phyloP scores from a whole-genome alignment of 2,113 vertebrate genomes.

The Hucho hucho region DNA sequence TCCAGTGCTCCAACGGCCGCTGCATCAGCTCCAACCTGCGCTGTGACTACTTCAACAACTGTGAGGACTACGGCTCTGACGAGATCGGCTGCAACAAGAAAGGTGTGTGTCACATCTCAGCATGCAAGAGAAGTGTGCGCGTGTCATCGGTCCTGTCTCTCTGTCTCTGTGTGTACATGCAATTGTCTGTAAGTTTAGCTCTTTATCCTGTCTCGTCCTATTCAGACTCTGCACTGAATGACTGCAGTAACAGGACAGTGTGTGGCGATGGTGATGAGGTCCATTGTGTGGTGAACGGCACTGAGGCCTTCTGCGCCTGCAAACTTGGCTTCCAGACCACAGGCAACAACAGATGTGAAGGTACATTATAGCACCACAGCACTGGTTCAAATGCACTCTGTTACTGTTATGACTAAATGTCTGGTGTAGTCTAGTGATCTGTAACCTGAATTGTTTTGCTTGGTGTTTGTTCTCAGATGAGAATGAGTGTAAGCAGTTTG shows the following conservation, averaged over 20 bases:
- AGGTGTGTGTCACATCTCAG: conserved; percentile 45
- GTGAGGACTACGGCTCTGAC: conserved; percentile 88
- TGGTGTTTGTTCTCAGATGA: conserved; percentile 73
- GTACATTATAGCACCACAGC: conserved; percentile 56
- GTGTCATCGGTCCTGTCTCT: background rate
- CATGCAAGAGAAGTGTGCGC: background rate
- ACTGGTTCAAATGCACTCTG: background rate
- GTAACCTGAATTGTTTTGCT: background rate
- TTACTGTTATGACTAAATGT: background rate
- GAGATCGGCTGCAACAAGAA: conserved; percentile 77
- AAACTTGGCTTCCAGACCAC: conserved; percentile 85
- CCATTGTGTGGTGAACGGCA: conserved; percentile 78
- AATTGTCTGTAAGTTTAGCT: background rate
- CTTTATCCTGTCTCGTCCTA: background rate
- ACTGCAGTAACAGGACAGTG: conserved; percentile 66
- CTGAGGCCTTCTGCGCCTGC: conserved; percentile 87
- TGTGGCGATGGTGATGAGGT: conserved; percentile 75
- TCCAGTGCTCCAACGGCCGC: conserved; percentile 82
- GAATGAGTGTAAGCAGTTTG: conserved; percentile 89
- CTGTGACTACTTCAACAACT: conserved; percentile 95
- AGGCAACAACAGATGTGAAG: conserved; percentile 83
- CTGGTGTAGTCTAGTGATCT: background rate
- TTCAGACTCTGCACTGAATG: conserved; percentile 58
- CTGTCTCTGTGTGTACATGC: background rate
- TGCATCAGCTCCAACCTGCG: conserved; percentile 83